These are phyloP conservation scores for Petrosia ficiformis DNA, from an alignment of 37 sponge, comb jelly and placozoan species.

Conservation along the genomic window DNA sequence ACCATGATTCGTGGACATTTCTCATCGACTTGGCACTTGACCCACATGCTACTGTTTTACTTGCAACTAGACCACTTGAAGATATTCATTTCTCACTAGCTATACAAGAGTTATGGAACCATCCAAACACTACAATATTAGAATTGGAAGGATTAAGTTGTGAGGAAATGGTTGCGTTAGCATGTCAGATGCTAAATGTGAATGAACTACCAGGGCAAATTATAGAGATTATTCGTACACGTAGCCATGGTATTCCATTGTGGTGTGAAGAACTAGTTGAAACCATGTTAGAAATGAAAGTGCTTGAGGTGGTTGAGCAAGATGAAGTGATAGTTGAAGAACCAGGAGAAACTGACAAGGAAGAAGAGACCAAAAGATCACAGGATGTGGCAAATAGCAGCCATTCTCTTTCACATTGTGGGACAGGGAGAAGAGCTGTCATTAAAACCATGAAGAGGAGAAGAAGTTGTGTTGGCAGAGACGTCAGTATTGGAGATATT, in stretches of 20 bases:
- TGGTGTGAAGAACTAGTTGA: constrained; percentile 84
- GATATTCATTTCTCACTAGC: constrained; percentile 14
- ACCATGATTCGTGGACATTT: constrained; percentile 88
- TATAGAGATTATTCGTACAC: constrained; percentile 53
- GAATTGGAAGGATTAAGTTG: constrained; percentile 52
- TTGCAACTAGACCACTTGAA: constrained; percentile 34
- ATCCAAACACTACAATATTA: constrained; percentile 35
- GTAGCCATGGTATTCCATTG: constrained; percentile 83
- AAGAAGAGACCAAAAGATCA: neutral
- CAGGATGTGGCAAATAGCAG: too few relatives aligned
- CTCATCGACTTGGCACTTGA: constrained; percentile 76
- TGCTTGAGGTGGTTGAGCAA: constrained; percentile 39
- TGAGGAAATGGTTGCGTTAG: constrained; percentile 61
- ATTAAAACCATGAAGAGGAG: neutral
- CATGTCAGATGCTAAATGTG: constrained; percentile 66
- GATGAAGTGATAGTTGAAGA: neutral
- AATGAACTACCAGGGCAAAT: constrained; percentile 57
- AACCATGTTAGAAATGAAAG: constrained; percentile 73
- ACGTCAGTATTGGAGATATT: constrained; percentile 40
- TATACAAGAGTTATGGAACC: constrained; percentile 44
- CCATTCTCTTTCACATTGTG: too few relatives aligned
- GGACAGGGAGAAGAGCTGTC: neutral
- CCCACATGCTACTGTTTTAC: constrained; percentile 59
- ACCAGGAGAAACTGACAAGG: neutral
- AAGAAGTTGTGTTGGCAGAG: neutral